Conservation (phyloP, 2,888 invertebrate species). For the Agrochola macilenta region DNA sequence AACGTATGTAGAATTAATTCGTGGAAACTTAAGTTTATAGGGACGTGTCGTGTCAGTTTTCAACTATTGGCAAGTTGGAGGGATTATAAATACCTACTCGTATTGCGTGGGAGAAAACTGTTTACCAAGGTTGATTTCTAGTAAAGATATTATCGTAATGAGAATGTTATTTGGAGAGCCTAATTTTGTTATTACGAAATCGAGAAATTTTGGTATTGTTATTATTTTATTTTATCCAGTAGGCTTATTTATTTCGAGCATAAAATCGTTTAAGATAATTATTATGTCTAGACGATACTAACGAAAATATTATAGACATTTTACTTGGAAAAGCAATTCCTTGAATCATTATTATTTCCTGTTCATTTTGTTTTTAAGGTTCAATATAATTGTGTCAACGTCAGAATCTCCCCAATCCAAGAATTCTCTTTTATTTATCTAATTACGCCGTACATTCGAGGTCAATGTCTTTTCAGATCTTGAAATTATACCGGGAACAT, state of each 20-base stretch:
- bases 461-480: background rate
- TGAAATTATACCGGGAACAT: conserved; percentile 11
- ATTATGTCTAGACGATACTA: background rate
- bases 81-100: conserved; percentile 26
- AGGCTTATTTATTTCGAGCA: background rate
- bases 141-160: conserved; percentile 5
- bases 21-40: conserved; percentile 53
- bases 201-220: background rate
- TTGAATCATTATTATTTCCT: background rate
- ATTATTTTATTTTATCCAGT: background rate
- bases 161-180: background rate
- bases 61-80: conserved; percentile 25
- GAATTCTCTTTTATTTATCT: background rate
- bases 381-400: background rate
- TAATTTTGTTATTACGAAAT: background rate
- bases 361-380: background rate
- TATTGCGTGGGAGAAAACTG: conserved; percentile 12
- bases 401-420: background rate
- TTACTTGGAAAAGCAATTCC: background rate
- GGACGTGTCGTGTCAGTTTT: conserved; percentile 49
- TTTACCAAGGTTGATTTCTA: conserved; percentile 20
- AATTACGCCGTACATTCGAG: background rate
- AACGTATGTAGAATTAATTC: conserved; percentile 63
- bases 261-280: background rate
- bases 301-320: background rate